Evolutionary conservation across 2,888 invertebrate species (phyloP).

Genomic region (Chironomus riparius): DNA sequence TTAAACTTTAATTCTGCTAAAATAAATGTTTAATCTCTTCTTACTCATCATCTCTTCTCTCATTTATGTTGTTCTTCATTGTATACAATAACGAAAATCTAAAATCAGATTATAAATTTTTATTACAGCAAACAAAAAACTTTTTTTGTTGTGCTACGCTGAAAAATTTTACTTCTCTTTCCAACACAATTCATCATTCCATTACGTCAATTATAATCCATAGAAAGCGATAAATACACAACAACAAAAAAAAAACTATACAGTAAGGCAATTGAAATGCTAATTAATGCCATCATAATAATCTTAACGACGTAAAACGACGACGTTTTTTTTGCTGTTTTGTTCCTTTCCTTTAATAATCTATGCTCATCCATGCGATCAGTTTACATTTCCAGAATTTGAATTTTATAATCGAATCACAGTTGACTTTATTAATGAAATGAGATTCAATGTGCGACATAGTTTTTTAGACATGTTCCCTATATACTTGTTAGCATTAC

Average conservation of each 20-base stretch:
- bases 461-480: background rate
- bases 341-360: too few species aligned
- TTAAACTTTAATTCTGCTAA: too few species aligned
- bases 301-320: background rate
- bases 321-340: background rate
- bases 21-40: too few species aligned
- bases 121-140: background rate
- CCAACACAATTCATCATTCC: too few species aligned
- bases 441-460: background rate
- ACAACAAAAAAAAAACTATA: background rate
- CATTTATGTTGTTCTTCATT: too few species aligned
- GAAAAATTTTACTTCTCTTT: too few species aligned
- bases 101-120: background rate
- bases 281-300: conserved; percentile 4
- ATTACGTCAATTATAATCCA: background rate
- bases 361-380: conserved; percentile 11
- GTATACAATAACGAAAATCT: too few species aligned
- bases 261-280: background rate
- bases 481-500: background rate
- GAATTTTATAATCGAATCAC: conserved; percentile 17
- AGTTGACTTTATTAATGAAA: conserved; percentile 5
- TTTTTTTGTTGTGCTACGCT: background rate
- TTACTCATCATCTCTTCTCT: too few species aligned
- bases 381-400: conserved; percentile 21
- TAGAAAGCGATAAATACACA: background rate